Percentiles rank a stretch among this genome's conserved stretches.
These are phyloP conservation scores for Plutella xylostella DNA, from an alignment of 2,888 invertebrate species.

Conservation along the genomic window DNA sequence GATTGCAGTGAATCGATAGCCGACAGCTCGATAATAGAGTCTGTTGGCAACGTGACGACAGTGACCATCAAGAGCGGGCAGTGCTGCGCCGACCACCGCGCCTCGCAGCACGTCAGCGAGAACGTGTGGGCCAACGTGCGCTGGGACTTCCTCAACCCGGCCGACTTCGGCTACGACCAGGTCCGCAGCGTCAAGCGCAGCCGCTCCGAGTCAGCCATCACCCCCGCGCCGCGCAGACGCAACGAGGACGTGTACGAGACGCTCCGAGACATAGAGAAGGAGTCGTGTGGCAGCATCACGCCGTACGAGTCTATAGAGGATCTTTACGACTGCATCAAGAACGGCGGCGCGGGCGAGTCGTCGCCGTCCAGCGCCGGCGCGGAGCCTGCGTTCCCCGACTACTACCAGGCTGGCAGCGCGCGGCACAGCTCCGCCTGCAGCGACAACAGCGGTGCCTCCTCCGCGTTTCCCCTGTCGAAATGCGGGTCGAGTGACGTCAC, in stretches of 20 bases:
- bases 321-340: slow-evolving; percentile 61
- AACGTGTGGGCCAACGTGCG: slow-evolving; percentile 62
- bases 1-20: slow-evolving; percentile 46
- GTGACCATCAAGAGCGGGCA: slow-evolving; percentile 52
- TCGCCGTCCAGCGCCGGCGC: slow-evolving; percentile 55
- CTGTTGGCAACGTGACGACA: slow-evolving; percentile 48
- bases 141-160: slow-evolving; percentile 60
- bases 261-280: slow-evolving; percentile 42
- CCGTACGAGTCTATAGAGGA: slow-evolving; percentile 66
- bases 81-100: slow-evolving; percentile 58
- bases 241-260: slow-evolving; percentile 59
- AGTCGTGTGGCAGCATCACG: slow-evolving; percentile 59
- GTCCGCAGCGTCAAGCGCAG: slow-evolving; percentile 54
- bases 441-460: slow-evolving; percentile 59
- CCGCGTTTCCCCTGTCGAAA: slow-evolving; percentile 63
- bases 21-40: slow-evolving; percentile 44
- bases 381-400: slow-evolving; percentile 55
- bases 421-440: slow-evolving; percentile 60
- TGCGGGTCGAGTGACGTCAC: slow-evolving; percentile 61
- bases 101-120: slow-evolving; percentile 55
- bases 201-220: slow-evolving; percentile 57
- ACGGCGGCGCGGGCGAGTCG: slow-evolving; percentile 52
- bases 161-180: slow-evolving; percentile 60
- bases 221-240: slow-evolving; percentile 43
- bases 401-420: slow-evolving; percentile 48